Evolutionary conservation across 1,140 invertebrate genomes (phyloP).

Genomic region (Drosophila lacertosa): DNA sequence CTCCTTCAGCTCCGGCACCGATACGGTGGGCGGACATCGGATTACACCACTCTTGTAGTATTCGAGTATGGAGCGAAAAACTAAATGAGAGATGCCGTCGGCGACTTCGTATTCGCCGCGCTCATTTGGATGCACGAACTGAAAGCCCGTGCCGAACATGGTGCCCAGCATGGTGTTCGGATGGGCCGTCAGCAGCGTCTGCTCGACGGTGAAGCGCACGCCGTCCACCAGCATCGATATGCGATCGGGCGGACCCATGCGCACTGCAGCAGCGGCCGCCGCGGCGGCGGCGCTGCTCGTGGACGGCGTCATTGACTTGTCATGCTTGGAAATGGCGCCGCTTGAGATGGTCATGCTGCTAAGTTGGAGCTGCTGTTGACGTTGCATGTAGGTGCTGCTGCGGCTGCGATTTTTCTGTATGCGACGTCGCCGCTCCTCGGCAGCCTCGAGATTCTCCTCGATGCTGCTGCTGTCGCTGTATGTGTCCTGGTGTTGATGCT

Average conservation of each 20-base stretch:
- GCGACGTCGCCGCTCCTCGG: conserved; percentile 86
- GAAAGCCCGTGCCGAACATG: conserved; percentile 98
- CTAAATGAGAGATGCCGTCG: conserved; percentile 98
- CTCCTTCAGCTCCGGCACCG: conserved; percentile 97
- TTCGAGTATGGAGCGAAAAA: conserved; percentile 98
- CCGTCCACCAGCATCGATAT: conserved; percentile 97
- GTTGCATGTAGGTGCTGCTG: conserved; percentile 55
- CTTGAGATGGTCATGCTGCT: conserved; percentile 33
- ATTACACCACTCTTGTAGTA: conserved; percentile 96
- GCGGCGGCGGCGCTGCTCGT: conserved; percentile 38
- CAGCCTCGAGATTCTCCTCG: conserved; percentile 88
- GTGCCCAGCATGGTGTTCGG: conserved; percentile 97
- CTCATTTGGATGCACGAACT: conserved; percentile 97
- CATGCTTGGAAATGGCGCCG: conserved; percentile 69
- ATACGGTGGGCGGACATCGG: conserved; percentile 92
- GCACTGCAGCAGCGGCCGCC: conserved; percentile 38
- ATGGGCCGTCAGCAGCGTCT: conserved; percentile 94
- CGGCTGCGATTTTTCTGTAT: conserved; percentile 87
- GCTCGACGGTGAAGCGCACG: conserved; percentile 96
- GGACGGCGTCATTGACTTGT: conserved; percentile 36
- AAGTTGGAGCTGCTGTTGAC: conserved; percentile 18
- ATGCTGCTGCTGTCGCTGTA: conserved; percentile 89
- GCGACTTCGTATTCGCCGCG: conserved; percentile 98
- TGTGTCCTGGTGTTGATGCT: conserved; percentile 60
- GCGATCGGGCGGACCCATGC: conserved; percentile 62